These are phyloP conservation scores for Bimastos eiseni DNA, from an alignment of 2,888 invertebrate genomes.

Conservation along the genomic window DNA sequence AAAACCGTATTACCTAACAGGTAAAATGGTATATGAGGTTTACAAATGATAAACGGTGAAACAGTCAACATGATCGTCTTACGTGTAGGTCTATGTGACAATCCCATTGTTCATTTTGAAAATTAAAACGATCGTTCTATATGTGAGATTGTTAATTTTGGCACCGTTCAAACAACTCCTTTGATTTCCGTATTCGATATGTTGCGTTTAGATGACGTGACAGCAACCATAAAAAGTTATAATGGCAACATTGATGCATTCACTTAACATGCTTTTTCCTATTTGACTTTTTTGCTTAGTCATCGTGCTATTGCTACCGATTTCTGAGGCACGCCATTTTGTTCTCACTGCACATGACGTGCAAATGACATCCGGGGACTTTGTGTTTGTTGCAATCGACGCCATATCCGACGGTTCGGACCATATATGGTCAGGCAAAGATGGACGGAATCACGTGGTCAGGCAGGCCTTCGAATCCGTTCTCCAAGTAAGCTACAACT, in stretches of 20 bases:
- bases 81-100: too few relatives aligned
- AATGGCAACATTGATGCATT: not conserved
- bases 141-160: too few relatives aligned
- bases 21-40: too few relatives aligned
- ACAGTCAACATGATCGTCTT: too few relatives aligned
- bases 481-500: constrained; percentile 52
- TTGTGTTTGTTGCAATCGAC: constrained; percentile 52
- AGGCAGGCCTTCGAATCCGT: constrained; percentile 56
- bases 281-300: constrained; percentile 46
- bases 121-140: too few relatives aligned
- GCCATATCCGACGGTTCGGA: constrained; percentile 44
- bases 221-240: not conserved
- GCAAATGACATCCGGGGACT: constrained; percentile 54
- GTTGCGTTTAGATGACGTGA: not conserved
- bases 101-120: too few relatives aligned
- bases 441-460: constrained; percentile 51
- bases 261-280: not conserved
- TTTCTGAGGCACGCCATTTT: constrained; percentile 48
- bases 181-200: not conserved
- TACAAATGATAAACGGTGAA: too few relatives aligned
- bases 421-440: constrained; percentile 50
- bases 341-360: constrained; percentile 50
- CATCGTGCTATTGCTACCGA: constrained; percentile 50
- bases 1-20: too few relatives aligned
- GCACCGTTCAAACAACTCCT: too few relatives aligned